Evolutionary conservation across 2,888 invertebrate genomes (phyloP).

Genomic region (Acleris laterana): DNA sequence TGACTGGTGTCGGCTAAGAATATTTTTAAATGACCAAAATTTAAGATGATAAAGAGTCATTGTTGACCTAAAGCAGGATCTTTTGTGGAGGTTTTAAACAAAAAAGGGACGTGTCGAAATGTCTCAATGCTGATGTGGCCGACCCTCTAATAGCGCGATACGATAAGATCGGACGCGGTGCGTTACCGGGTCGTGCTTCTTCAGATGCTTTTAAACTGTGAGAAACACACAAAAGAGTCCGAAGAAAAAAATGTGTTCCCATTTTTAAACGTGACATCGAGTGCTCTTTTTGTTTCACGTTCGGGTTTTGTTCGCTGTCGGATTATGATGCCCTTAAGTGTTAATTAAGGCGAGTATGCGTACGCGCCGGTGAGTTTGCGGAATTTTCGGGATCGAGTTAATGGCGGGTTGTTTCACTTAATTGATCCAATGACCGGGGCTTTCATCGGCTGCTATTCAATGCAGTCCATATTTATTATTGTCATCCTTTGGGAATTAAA

Average conservation of each 20-base stretch:
- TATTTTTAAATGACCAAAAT: conserved; percentile 45
- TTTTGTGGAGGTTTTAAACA: conserved; percentile 57
- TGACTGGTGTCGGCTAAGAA: conserved; percentile 22
- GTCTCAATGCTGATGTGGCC: conserved; percentile 67
- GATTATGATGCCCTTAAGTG: conserved; percentile 75
- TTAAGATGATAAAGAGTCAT: conserved; percentile 51
- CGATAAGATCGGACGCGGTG: conserved; percentile 78
- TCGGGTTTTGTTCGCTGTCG: conserved; percentile 63
- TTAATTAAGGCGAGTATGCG: conserved; percentile 77
- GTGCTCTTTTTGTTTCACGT: conserved; percentile 66
- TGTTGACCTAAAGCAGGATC: conserved; percentile 70
- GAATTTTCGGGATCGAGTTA: conserved; percentile 57
- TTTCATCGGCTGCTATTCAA: conserved; percentile 22
- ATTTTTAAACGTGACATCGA: conserved; percentile 77
- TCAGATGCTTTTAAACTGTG: conserved; percentile 78
- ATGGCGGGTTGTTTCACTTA: conserved; percentile 49
- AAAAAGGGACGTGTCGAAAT: conserved; percentile 78
- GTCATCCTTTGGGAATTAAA: conserved; percentile 9
- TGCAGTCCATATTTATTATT: conserved; percentile 20
- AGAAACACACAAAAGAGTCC: conserved; percentile 78
- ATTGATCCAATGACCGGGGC: conserved; percentile 36
- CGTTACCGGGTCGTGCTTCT: conserved; percentile 80
- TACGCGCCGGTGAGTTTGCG: conserved; percentile 69
- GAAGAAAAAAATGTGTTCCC: conserved; percentile 77
- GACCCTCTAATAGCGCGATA: conserved; percentile 70